A percentile compares a stretch with the other conserved stretches of the same genome.
Conservation (phyloP, 2,113 vertebrate genomes). For the Salvelinus alpinus region DNA sequence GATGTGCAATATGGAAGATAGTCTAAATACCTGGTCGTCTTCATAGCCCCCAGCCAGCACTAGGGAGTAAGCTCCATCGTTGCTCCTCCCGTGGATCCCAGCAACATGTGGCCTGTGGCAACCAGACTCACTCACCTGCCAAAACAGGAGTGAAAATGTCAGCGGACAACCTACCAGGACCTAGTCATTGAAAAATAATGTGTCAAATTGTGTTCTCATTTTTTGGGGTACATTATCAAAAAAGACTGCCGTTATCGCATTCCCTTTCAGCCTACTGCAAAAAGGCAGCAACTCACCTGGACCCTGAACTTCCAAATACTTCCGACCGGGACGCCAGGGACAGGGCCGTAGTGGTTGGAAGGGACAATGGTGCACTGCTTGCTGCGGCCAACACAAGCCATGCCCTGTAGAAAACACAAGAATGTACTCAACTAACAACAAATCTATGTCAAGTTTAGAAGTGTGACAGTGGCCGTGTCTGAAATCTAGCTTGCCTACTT, state of each 20-base stretch:
- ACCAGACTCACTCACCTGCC: slow-evolving; percentile 91
- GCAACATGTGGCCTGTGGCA: slow-evolving; percentile 95
- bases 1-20: neutral
- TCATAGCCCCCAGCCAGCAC: slow-evolving; percentile 97
- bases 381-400: slow-evolving; percentile 95
- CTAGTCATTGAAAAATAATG: no score
- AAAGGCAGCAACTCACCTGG: slow-evolving; percentile 76
- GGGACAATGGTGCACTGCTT: slow-evolving; percentile 97
- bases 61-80: slow-evolving; percentile 90
- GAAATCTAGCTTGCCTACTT: no score
- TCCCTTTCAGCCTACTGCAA: no score
- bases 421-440: no score
- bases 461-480: no score
- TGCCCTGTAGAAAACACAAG: slow-evolving; percentile 76
- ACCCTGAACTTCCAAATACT: slow-evolving; percentile 96
- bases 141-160: neutral
- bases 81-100: slow-evolving; percentile 93
- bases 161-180: no score
- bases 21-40: slow-evolving; percentile 86
- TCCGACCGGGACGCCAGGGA: slow-evolving; percentile 91
- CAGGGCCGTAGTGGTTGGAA: slow-evolving; percentile 91
- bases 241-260: no score
- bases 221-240: no score
- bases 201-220: no score
- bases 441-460: no score